A percentile compares a stretch with the other conserved stretches of the same genome.
phyloP scores from a whole-genome alignment of 2,797 vertebrate species.

The Chelmon rostratus region DNA sequence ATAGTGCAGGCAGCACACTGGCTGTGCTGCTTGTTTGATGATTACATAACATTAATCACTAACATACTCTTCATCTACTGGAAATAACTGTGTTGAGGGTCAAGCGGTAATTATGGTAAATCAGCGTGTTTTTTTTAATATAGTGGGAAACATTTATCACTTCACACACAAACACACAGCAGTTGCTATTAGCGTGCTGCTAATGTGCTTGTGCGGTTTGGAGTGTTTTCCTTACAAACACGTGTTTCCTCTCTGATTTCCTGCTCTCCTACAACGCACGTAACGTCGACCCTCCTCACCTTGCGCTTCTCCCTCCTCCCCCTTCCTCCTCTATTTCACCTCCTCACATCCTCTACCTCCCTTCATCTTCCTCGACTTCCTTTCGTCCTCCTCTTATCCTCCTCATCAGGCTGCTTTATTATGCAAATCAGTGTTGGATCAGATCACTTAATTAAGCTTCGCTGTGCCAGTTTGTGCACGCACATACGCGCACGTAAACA shows the following conservation, averaged over 20 bases:
- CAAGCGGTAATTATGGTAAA: constrained; percentile 13
- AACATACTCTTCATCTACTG: constrained; percentile 18
- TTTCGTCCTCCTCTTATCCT: constrained; percentile 59
- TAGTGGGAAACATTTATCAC: background rate
- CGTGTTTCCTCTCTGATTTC: constrained; percentile 16
- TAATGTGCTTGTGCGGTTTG: background rate
- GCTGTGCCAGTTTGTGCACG: constrained; percentile 50
- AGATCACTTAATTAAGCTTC: constrained; percentile 81
- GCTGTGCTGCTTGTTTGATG: constrained; percentile 11
- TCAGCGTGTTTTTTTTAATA: constrained; percentile 29
- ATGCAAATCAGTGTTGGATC: constrained; percentile 81
- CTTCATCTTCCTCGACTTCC: constrained; percentile 56
- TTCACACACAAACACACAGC: background rate
- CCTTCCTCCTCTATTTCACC: constrained; percentile 33
- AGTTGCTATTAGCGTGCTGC: background rate
- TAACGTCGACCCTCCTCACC: constrained; percentile 26
- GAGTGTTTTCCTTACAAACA: constrained; percentile 19
- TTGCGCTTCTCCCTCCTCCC: background rate
- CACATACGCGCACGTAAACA: constrained; percentile 14
- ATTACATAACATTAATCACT: constrained; percentile 21
- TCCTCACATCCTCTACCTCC: constrained; percentile 40
- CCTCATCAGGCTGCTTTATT: constrained; percentile 76
- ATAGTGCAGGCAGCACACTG: constrained; percentile 5
- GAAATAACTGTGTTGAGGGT: constrained; percentile 27
- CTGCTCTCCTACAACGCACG: constrained; percentile 20